phyloP scores from a whole-genome alignment of 1,140 invertebrate genomes.

The Bombus pyrosoma region DNA sequence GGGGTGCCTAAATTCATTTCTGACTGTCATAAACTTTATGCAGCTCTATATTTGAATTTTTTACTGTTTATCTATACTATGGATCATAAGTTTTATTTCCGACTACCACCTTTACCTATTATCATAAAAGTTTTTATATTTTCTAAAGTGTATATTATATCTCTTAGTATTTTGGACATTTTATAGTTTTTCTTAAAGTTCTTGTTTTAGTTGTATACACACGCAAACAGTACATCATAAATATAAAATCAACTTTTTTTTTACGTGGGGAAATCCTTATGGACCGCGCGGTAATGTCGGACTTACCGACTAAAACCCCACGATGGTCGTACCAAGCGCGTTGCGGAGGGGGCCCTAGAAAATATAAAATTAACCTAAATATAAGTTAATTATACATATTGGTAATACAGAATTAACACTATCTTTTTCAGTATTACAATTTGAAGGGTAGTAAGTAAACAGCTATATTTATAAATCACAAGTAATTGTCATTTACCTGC shows the following conservation, averaged over 20 bases:
- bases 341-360: too few relatives aligned
- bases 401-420: background rate
- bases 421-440: background rate
- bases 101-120: background rate
- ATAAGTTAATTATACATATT: background rate
- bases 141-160: too few relatives aligned
- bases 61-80: background rate
- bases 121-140: background rate
- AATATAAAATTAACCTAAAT: background rate
- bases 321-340: too few relatives aligned
- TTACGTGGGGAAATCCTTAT: too few relatives aligned
- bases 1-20: background rate
- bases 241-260: background rate
- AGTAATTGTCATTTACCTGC: background rate
- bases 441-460: too few relatives aligned
- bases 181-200: too few relatives aligned
- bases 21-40: background rate
- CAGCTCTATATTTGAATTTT: background rate
- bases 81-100: background rate
- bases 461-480: background rate
- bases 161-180: too few relatives aligned
- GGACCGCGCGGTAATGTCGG: too few relatives aligned
- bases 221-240: background rate
- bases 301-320: too few relatives aligned
- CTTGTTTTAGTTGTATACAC: too few relatives aligned